Evolutionary conservation across 2,113 vertebrate species (phyloP).

Genomic region (Prunella fulvescens): DNA sequence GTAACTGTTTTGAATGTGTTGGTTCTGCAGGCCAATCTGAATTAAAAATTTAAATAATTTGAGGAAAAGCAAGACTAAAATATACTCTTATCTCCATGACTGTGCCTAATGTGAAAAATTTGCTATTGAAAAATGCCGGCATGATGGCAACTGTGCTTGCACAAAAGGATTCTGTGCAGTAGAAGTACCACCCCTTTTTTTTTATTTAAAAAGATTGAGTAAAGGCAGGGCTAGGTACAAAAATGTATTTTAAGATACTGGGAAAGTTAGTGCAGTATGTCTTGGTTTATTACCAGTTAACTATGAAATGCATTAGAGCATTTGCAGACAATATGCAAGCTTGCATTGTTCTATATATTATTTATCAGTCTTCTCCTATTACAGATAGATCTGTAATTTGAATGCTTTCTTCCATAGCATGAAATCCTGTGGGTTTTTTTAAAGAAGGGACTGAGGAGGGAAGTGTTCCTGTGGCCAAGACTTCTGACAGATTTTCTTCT

Average conservation of each 20-base stretch:
- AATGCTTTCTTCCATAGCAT: not conserved
- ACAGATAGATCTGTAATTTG: constrained; percentile 11
- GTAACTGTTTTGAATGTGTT: not conserved
- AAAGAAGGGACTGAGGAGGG: not conserved
- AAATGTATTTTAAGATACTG: not conserved
- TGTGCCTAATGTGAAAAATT: constrained; percentile 54
- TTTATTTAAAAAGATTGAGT: not conserved
- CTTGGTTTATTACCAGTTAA: constrained; percentile 18
- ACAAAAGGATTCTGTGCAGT: not conserved
- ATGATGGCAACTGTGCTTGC: constrained; percentile 15
- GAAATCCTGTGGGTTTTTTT: not conserved
- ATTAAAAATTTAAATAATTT: constrained; percentile 23
- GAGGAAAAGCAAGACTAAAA: constrained; percentile 35
- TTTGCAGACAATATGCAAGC: constrained; percentile 36
- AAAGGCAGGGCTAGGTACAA: not conserved
- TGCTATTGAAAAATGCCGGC: constrained; percentile 23
- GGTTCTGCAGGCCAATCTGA: not conserved
- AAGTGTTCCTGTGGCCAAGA: not conserved
- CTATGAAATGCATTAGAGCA: constrained; percentile 14
- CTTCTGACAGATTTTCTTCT: not conserved
- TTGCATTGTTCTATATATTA: constrained; percentile 48
- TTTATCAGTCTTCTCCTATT: constrained; percentile 56
- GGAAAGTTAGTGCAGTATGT: not conserved
- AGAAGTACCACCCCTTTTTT: not conserved
- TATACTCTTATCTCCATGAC: constrained; percentile 4